Conservation (phyloP, 2,888 invertebrate genomes). For the Sicus ferrugineus region DNA sequence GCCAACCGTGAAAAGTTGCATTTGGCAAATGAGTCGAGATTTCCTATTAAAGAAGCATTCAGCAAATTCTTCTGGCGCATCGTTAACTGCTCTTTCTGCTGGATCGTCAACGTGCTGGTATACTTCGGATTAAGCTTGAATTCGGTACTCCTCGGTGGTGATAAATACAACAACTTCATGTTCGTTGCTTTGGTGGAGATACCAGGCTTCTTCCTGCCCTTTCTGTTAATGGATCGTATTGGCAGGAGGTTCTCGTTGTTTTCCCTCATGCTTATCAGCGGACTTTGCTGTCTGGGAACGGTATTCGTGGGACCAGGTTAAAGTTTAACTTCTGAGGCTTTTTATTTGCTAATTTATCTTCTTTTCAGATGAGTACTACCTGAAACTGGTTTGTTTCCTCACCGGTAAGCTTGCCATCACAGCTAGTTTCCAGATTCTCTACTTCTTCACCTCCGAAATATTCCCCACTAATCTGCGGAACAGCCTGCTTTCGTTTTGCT, state of each 20-base stretch:
- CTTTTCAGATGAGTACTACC: slow-evolving; percentile 40
- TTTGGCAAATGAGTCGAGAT: slow-evolving; percentile 52
- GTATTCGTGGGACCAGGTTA: slow-evolving; percentile 53
- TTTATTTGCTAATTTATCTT: not conserved
- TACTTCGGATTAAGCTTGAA: slow-evolving; percentile 84
- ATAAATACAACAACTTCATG: slow-evolving; percentile 80
- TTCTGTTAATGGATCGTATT: slow-evolving; percentile 70
- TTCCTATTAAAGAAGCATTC: slow-evolving; percentile 58
- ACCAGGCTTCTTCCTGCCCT: slow-evolving; percentile 74
- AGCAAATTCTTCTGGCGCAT: slow-evolving; percentile 58
- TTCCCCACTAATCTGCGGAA: slow-evolving; percentile 75
- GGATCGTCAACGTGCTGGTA: slow-evolving; percentile 80
- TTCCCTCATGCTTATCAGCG: slow-evolving; percentile 71
- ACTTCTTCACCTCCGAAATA: slow-evolving; percentile 75
- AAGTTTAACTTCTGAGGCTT: not conserved
- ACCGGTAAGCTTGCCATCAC: slow-evolving; percentile 73
- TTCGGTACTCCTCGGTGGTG: slow-evolving; percentile 76
- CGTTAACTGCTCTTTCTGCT: slow-evolving; percentile 77
- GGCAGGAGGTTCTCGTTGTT: slow-evolving; percentile 73
- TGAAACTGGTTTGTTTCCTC: slow-evolving; percentile 65
- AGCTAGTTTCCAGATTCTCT: slow-evolving; percentile 73
- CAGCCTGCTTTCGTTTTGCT: slow-evolving; percentile 74
- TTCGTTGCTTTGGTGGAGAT: slow-evolving; percentile 70
- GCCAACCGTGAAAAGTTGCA: slow-evolving; percentile 54
- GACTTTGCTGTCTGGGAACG: slow-evolving; percentile 56